phyloP scores from a whole-genome alignment of 2,797 vertebrate genomes.

The Otolemur crassicaudatus region DNA sequence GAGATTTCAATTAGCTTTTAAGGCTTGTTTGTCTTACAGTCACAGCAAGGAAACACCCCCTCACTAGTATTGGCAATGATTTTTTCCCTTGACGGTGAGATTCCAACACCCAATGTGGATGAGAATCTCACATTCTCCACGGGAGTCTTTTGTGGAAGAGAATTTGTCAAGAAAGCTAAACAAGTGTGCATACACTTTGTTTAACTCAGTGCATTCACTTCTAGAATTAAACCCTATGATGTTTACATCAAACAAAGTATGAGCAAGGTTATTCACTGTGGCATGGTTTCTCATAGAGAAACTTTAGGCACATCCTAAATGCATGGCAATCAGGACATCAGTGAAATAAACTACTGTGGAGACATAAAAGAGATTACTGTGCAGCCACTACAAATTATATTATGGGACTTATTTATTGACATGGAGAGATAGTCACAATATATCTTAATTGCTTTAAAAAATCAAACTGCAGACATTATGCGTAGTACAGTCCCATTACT shows the following conservation, averaged over 20 bases:
- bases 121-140: not conserved
- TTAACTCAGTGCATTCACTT: not conserved
- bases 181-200: not conserved
- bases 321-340: not conserved
- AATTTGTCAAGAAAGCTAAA: constrained; percentile 25
- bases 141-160: constrained; percentile 13
- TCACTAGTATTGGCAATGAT: not conserved
- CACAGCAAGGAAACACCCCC: not conserved
- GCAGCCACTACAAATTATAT: not conserved
- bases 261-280: not conserved
- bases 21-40: constrained; percentile 1
- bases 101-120: not conserved
- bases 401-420: not conserved
- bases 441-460: not conserved
- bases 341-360: not conserved
- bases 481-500: not conserved
- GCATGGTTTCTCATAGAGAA: not conserved
- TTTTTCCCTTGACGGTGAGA: constrained; percentile 4
- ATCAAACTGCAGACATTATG: not conserved
- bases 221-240: constrained; percentile 38
- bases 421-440: not conserved
- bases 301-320: not conserved
- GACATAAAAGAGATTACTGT: not conserved
- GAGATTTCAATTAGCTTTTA: constrained; percentile 13
- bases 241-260: constrained; percentile 5